Conservation (phyloP, 2,888 invertebrate genomes). For the Epinotia demarniana region DNA sequence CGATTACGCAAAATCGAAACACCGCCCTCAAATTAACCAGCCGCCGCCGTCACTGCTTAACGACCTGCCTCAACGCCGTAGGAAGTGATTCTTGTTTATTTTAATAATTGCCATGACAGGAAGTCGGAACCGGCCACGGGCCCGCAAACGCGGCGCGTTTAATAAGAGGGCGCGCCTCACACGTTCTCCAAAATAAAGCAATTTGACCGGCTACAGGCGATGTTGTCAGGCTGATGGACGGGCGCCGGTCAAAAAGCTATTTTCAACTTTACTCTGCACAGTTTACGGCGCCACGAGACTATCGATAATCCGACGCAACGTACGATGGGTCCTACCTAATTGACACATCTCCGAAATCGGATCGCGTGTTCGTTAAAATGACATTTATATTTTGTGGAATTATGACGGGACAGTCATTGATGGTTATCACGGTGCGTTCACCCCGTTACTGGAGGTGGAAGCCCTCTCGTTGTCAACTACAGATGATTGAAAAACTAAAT, state of each 20-base stretch:
- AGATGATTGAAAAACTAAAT: slow-evolving; percentile 44
- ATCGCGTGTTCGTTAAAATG: slow-evolving; percentile 44
- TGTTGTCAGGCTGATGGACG: slow-evolving; percentile 46
- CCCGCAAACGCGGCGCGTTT: slow-evolving; percentile 55
- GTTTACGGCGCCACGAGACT: slow-evolving; percentile 27
- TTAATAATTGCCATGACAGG: slow-evolving; percentile 78
- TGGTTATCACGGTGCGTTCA: slow-evolving; percentile 39
- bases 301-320: slow-evolving; percentile 25
- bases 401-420: slow-evolving; percentile 38
- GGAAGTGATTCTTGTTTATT: slow-evolving; percentile 83
- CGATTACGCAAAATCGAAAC: slow-evolving; percentile 71
- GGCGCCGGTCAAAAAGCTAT: slow-evolving; percentile 18
- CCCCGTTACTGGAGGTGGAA: slow-evolving; percentile 53
- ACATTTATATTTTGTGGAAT: slow-evolving; percentile 43
- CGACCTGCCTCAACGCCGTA: slow-evolving; percentile 69
- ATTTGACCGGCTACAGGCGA: slow-evolving; percentile 60
- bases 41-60: slow-evolving; percentile 63
- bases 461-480: slow-evolving; percentile 54
- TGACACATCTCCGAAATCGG: slow-evolving; percentile 45
- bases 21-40: slow-evolving; percentile 73
- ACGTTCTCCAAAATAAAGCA: slow-evolving; percentile 72
- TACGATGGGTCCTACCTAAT: slow-evolving; percentile 38
- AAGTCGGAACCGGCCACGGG: slow-evolving; percentile 64
- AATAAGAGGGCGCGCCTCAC: slow-evolving; percentile 58
- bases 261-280: slow-evolving; percentile 37